Base-by-base conservation (phyloP, 2,888 invertebrate species). In the Sesia bembeciformis region DNA sequence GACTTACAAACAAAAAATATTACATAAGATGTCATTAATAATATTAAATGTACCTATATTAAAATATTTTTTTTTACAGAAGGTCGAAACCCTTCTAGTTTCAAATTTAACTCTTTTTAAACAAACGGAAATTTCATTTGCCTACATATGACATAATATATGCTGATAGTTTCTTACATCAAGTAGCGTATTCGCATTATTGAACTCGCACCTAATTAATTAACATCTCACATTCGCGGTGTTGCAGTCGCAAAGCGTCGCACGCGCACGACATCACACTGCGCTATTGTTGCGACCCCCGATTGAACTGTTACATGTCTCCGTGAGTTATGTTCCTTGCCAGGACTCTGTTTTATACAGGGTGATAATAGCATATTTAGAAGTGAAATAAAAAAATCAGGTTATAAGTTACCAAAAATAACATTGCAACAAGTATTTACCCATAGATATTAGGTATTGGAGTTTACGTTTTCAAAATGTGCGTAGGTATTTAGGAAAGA, bases 281-380 rank as follows among this genome's bases (percentile, higher is more conserved):
- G 86, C 63, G 80, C 86, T 63, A 76, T 89, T 89, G 88, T 89
- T 65, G 65, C 68, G 65, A 74, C 79, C 87, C 84, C 75, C 84
- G 81, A 84, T 84, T 83, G 84, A 86, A 84, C 84, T 87, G 86
- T 84, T 81, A 78, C 81, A 68, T 59, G 68, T 65, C 72, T 62
- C 71, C 72, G 78, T 87, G 87, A 89, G 80, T 85, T 87, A 88
- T 88, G 88, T 86, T 78, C 79, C 57, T 64, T 62, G 63, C 57
- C 58, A 55, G 60, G 56, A 55, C 55, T 43, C 56, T 42, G 8
- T n/a, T 4, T 38, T 62, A 62, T 77, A 82, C 72, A 76, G 78
- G 63, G 4, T 72, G 76, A 42, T 42, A 7, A 46, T 46, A 46
- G 46, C 46, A 42, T 42, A 43, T 46, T 46, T 8, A 46, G n/a